Evolutionary conservation across 2,888 invertebrate species (phyloP).

Genomic region (Glomeris marginata): DNA sequence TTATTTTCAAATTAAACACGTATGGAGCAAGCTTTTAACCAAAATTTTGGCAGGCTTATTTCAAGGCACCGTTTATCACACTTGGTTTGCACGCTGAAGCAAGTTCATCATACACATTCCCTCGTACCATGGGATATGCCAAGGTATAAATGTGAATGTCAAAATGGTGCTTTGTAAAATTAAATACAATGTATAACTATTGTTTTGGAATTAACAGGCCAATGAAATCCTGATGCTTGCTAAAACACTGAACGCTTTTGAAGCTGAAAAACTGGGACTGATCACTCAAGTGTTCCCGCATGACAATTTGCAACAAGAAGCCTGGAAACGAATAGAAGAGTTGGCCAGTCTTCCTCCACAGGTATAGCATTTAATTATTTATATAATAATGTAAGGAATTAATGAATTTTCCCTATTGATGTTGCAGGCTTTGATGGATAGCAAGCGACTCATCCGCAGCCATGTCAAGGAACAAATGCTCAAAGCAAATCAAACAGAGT

Average conservation of each 20-base stretch:
- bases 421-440: slow-evolving; percentile 44
- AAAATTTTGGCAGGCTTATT: slow-evolving; percentile 49
- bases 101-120: slow-evolving; percentile 72
- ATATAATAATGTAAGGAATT: background rate
- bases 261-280: slow-evolving; percentile 62
- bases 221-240: slow-evolving; percentile 46
- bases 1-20: background rate
- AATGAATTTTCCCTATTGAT: background rate
- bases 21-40: background rate
- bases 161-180: too few species aligned
- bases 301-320: slow-evolving; percentile 41
- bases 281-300: slow-evolving; percentile 60
- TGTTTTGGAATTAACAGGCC: slow-evolving; percentile 29
- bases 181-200: too few species aligned
- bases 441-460: slow-evolving; percentile 53
- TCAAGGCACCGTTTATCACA: slow-evolving; percentile 71
- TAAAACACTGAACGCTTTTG: slow-evolving; percentile 57
- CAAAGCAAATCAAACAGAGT: slow-evolving; percentile 51
- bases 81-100: slow-evolving; percentile 79
- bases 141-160: slow-evolving; percentile 39
- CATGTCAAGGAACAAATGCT: slow-evolving; percentile 45
- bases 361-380: slow-evolving; percentile 3
- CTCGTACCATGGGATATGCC: slow-evolving; percentile 63
- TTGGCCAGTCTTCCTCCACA: slow-evolving; percentile 35
- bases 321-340: slow-evolving; percentile 37